Evolutionary conservation across 2,888 invertebrate genomes (phyloP), one percentile per base, ranked within the genome.

Genomic region (Oxystoma pomonae): DNA sequence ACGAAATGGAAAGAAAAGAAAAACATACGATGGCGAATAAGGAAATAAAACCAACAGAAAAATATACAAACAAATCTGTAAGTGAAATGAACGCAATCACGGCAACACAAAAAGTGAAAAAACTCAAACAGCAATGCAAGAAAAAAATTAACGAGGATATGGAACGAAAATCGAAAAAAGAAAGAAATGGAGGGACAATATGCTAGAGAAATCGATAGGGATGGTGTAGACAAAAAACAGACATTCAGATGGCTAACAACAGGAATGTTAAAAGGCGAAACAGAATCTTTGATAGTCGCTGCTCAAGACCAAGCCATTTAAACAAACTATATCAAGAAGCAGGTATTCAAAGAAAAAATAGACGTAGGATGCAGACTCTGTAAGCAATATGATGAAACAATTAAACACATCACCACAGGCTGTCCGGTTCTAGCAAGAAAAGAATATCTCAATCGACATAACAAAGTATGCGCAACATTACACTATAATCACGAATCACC

Each of bases 1-100:
- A 50, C 50, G 50, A 50, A 50, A 50, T 50, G 50, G 50, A 50
- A n/a, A 50, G 50, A 50, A 50, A 50, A 50, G 50, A 50, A 50
- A 50, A 50, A 50, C n/a, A 50, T 50, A 50, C 50, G n/a, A 9
- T 50, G 50, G n/a, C n/a, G 50, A 50, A 50, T n/a, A 50, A 50
- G n/a, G 50, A n/a, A 9, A 9, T 12, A 50, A 50, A 50, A 50
- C 50, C n/a, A 50, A 50, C 50, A 50, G n/a, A 50, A 50, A 9
- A 50, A 50, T 50, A 50, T 50, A 50, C 50, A 50, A 50, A 50
- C 50, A 50, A 50, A n/a, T 50, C 50, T 50, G n/a, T 50, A 50
- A 50, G 50, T 50, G 50, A 50, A 50, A 50, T 50, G 50, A 50
- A 50, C 50, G n/a, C n/a, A n/a, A 50, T n/a, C 50, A 50, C 50